Evolutionary conservation across 1,140 invertebrate species (phyloP).

Genomic region (Zaprionus nigranus): DNA sequence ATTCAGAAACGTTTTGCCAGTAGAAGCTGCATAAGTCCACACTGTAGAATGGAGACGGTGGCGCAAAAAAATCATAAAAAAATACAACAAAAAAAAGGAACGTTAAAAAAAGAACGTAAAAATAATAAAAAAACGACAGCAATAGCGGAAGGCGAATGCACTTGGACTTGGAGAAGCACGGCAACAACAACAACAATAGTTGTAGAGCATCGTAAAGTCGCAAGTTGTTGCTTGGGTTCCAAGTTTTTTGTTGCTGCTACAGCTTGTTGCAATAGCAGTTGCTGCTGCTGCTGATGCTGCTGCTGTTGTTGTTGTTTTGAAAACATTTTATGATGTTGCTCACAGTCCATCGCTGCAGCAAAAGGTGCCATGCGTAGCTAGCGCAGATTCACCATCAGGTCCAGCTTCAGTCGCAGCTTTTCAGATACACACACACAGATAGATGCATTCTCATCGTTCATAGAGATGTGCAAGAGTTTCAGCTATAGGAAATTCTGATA

Average conservation of each 20-base stretch:
- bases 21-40: conserved; percentile 67
- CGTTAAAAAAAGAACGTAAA: conserved; percentile 24
- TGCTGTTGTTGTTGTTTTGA: conserved; percentile 33
- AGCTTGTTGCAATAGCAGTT: conserved; percentile 34
- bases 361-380: conserved; percentile 46
- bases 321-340: conserved; percentile 57
- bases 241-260: conserved; percentile 34
- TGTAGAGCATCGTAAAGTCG: conserved; percentile 61
- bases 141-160: conserved; percentile 68
- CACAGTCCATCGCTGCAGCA: conserved; percentile 24
- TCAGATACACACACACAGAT: conserved; percentile 13
- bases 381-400: neutral
- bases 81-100: conserved; percentile 47
- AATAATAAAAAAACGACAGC: conserved; percentile 38
- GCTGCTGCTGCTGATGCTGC: neutral
- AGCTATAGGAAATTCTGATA: neutral
- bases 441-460: conserved; percentile 19
- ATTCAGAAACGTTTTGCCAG: conserved; percentile 12
- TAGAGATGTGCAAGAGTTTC: conserved; percentile 29
- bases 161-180: conserved; percentile 50
- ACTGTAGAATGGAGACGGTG: conserved; percentile 30
- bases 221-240: conserved; percentile 51
- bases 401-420: conserved; percentile 21
- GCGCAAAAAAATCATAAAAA: conserved; percentile 39
- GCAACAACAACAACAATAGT: conserved; percentile 57